Evolutionary conservation across 2,113 vertebrate genomes (phyloP).

Genomic region (cattle (Bos taurus)): ARS-UCD2.0 NC_037328.1:133374501-133375000

Average conservation of each 20-base stretch:
- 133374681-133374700: not conserved
- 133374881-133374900: slow-evolving; percentile 7
- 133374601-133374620: not conserved
- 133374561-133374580: not conserved
- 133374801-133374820: not conserved
- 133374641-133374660: not conserved
- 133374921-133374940: slow-evolving; percentile 31
- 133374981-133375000: not conserved
- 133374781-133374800: not conserved
- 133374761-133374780: slow-evolving; percentile 46
- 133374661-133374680: not conserved
- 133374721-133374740: not conserved
- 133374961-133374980: slow-evolving; percentile 14
- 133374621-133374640: not conserved
- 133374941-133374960: not conserved
- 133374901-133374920: slow-evolving; percentile 40
- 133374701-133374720: not conserved
- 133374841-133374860: slow-evolving; percentile 36
- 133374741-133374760: not conserved
- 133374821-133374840: not conserved
- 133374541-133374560: not conserved
- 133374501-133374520: not conserved
- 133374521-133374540: not conserved
- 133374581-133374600: not conserved
- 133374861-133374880: slow-evolving; percentile 46